These are phyloP conservation scores for Turritopsis dohrnii DNA, from an alignment of 30 jellyfish, hydroid and myxozoan genomes.

Conservation along the genomic window DNA sequence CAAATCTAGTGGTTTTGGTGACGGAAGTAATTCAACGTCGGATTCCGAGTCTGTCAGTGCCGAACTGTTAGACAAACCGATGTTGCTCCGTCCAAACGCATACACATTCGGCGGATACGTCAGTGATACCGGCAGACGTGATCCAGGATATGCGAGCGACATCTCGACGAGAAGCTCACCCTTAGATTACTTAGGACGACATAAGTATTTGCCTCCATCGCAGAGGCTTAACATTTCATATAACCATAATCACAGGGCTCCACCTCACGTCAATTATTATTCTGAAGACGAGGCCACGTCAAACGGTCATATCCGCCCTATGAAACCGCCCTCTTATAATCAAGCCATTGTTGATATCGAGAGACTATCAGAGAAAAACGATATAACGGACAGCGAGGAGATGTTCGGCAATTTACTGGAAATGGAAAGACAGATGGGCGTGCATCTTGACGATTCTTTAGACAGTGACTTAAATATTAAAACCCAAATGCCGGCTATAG, in stretches of 20 bases:
- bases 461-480: constrained; percentile 66
- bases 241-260: constrained; percentile 24
- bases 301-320: constrained; percentile 56
- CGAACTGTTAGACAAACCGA: constrained; percentile 11
- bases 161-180: constrained; percentile 88
- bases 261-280: constrained; percentile 40
- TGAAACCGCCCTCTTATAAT: constrained; percentile 31
- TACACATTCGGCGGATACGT: constrained; percentile 28
- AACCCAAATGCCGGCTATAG: constrained; percentile 45
- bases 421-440: constrained; percentile 84
- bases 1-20: constrained; percentile 83
- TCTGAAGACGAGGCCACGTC: constrained; percentile 52
- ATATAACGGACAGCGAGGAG: constrained; percentile 80
- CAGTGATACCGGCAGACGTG: constrained; percentile 45
- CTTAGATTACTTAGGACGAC: constrained; percentile 22
- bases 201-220: constrained; percentile 31
- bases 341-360: constrained; percentile 42
- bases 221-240: constrained; percentile 20
- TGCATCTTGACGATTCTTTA: constrained; percentile 80
- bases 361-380: constrained; percentile 38
- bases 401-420: constrained; percentile 63
- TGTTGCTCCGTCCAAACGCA: neutral
- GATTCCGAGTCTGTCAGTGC: constrained; percentile 67
- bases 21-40: constrained; percentile 84
- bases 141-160: constrained; percentile 80